Conservation (phyloP, 2,888 invertebrate species). For the Gandaritis pyraliata region DNA sequence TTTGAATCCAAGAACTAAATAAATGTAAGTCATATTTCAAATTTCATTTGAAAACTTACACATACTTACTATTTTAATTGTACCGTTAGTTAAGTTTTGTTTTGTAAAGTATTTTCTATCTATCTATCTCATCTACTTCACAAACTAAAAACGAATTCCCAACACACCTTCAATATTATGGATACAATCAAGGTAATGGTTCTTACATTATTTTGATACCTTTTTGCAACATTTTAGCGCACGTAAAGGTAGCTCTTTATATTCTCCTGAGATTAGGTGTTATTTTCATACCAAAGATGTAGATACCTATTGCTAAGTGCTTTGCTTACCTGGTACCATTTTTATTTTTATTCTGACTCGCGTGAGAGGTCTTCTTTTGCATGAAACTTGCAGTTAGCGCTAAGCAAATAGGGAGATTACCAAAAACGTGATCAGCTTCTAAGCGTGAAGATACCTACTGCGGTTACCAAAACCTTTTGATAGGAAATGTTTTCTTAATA, state of each 20-base stretch:
- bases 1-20: too few relatives aligned
- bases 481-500: slow-evolving; percentile 1
- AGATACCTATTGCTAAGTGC: not conserved
- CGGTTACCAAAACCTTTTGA: not conserved
- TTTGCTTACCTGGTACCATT: not conserved
- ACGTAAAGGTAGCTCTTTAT: slow-evolving; percentile 19
- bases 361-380: too few relatives aligned
- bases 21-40: too few relatives aligned
- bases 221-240: slow-evolving; percentile 27
- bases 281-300: slow-evolving; percentile 10
- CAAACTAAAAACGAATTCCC: slow-evolving; percentile 17
- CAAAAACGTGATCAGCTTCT: too few relatives aligned
- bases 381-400: too few relatives aligned
- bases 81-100: too few relatives aligned
- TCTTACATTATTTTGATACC: slow-evolving; percentile 26
- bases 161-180: slow-evolving; percentile 2
- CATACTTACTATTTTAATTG: too few relatives aligned
- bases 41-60: too few relatives aligned
- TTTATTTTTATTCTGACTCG: not conserved
- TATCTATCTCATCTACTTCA: too few relatives aligned
- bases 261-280: slow-evolving; percentile 15
- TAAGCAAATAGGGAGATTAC: too few relatives aligned
- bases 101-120: too few relatives aligned
- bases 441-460: not conserved
- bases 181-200: slow-evolving; percentile 32